Evolutionary conservation across 2,888 invertebrate genomes (phyloP), one percentile per base, ranked within the genome.

Genomic region (Pyralis farinalis): DNA sequence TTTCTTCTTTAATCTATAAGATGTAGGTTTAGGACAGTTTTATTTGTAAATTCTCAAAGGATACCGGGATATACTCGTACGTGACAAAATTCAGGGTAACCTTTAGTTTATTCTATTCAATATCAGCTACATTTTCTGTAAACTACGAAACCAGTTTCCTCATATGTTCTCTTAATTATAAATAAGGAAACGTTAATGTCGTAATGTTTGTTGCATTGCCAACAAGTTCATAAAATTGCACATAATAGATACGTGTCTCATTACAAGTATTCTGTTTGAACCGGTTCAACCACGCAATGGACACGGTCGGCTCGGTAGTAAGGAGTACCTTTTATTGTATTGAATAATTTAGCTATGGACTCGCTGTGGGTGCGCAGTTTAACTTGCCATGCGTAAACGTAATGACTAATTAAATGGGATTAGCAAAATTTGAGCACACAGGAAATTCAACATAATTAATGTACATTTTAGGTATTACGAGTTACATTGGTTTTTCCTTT

Each of bases 211-310:
- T 25, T 30, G 30, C 21, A 30, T 9, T 29, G 29, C 29, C 29
- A 30, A 37, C 37, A 29, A 30, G 37, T 30, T 20, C 6, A 37
- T 37, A 11, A 37, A 37, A 25, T n/a, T 30, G 37, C 37, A 30
- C 16, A 21, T 30, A 37, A 37, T 37, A 30, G 37, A 37, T 30
- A 16, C 20, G 11, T 12, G 10, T 12, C 12, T 27, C 11, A 8
- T 35, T 27, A 5, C 36, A 36, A 29, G 36, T 34, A 20, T 16
- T 9, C 12, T 12, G 12, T 31, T n/a, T n/a, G 3, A 16, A 37
- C 37, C 8, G 37, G 37, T 21, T 37, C 16, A 1, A 30, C 21
- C 10, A 25, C 25, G 10, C 12, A 21, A n/a, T 8, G 5, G n/a
- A 29, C n/a, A n/a, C 4, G 16, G 16, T 16, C n/a, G n/a, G n/a